Evolutionary conservation across 2,888 invertebrate species (phyloP).

Genomic region (Amorpha juglandis): DNA sequence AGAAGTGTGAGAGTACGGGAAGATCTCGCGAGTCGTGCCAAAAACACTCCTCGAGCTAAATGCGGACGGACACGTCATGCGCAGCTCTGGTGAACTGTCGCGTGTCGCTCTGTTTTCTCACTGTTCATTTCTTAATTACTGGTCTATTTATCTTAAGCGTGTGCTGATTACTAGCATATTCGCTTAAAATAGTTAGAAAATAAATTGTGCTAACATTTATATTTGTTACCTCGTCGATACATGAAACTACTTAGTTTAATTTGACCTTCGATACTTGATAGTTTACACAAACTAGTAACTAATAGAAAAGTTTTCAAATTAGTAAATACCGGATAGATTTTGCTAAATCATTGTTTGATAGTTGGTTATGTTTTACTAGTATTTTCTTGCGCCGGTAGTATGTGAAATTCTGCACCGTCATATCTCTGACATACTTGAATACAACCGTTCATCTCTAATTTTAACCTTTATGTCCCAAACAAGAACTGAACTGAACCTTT

Average conservation of each 20-base stretch:
- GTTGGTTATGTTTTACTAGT: too few species aligned
- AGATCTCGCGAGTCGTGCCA: constrained; percentile 69
- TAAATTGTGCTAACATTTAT: not conserved
- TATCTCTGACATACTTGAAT: too few species aligned
- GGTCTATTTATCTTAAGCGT: constrained; percentile 48
- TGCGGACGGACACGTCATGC: constrained; percentile 69
- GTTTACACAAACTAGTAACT: too few species aligned
- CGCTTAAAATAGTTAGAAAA: not conserved
- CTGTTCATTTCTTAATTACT: constrained; percentile 51
- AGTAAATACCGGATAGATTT: too few species aligned
- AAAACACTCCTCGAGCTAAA: constrained; percentile 73
- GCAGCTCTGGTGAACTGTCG: constrained; percentile 51
- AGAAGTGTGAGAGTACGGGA: constrained; percentile 60
- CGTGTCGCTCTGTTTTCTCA: constrained; percentile 40
- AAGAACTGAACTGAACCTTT: too few species aligned
- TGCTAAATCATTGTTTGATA: too few species aligned
- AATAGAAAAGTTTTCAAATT: not conserved
- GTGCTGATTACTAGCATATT: constrained; percentile 12
- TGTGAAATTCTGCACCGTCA: too few species aligned
- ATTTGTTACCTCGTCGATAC: too few species aligned
- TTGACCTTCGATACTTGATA: not conserved
- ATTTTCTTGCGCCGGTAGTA: too few species aligned
- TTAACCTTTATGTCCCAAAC: too few species aligned
- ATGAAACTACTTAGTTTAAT: too few species aligned
- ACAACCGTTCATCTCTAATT: too few species aligned